A percentile compares a stretch with the other conserved stretches of the same genome.
These are phyloP conservation scores for Drosophila nebulosa DNA, from an alignment of 1,140 invertebrate genomes.

Conservation along the genomic window DNA sequence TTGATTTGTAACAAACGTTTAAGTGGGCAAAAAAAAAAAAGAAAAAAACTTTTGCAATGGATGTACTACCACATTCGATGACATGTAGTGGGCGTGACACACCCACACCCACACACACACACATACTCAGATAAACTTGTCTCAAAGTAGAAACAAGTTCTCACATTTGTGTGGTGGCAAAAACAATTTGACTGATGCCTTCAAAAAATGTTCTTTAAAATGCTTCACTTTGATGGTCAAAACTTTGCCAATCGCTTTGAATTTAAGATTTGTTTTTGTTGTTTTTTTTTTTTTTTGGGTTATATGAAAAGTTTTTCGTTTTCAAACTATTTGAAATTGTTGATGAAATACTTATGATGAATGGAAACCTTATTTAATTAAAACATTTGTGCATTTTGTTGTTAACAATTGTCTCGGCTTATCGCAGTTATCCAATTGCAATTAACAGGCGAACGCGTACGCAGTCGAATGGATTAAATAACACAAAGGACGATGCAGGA, in stretches of 20 bases:
- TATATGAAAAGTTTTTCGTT: not conserved
- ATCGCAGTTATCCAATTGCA: constrained; percentile 8
- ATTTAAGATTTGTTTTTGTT: too few relatives aligned
- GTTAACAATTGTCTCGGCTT: constrained; percentile 3
- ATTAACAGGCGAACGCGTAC: constrained; percentile 16
- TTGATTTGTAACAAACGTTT: constrained; percentile 42
- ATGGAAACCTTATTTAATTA: not conserved
- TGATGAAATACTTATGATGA: not conserved
- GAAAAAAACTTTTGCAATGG: constrained; percentile 50
- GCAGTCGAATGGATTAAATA: constrained; percentile 11
- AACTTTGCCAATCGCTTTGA: not conserved
- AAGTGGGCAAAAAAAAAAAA: constrained; percentile 25
- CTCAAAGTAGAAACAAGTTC: constrained; percentile 29
- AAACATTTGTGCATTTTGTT: not conserved
- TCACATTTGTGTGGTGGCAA: constrained; percentile 6
- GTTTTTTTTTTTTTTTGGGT: too few relatives aligned
- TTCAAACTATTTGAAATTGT: not conserved
- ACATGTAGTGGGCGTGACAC: constrained; percentile 1
- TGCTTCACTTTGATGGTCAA: not conserved
- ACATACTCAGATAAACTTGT: constrained; percentile 9
- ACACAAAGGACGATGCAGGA: not conserved
- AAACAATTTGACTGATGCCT: not conserved
- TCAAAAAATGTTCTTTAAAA: not conserved
- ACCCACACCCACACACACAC: not conserved
- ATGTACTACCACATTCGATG: constrained; percentile 4